These are phyloP conservation scores for Pterocles orientalis DNA, from an alignment of 2,113 vertebrate species.

Conservation along the genomic window DNA sequence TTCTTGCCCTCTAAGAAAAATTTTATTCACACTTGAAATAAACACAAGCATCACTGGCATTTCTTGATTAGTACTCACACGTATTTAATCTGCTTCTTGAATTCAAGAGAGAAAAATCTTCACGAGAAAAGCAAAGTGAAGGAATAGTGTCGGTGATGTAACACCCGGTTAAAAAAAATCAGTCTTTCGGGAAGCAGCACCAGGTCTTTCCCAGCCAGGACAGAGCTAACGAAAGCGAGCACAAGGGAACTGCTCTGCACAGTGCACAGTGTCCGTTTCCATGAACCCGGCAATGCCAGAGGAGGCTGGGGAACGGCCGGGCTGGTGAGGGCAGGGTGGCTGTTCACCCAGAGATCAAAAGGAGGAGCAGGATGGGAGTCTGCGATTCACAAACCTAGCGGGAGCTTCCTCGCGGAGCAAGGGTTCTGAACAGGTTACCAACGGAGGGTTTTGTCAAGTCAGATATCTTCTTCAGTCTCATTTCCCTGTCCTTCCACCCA, in stretches of 20 bases:
- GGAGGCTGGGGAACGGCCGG: background rate
- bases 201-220: background rate
- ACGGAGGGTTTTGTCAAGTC: background rate
- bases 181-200: background rate
- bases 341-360: background rate
- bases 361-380: background rate
- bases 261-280: rapidly evolving
- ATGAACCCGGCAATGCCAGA: rapidly evolving
- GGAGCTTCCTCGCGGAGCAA: background rate
- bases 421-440: background rate
- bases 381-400: rapidly evolving
- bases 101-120: background rate
- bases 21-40: background rate
- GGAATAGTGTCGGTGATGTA: background rate
- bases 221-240: background rate
- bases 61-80: background rate
- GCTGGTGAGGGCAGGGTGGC: rapidly evolving
- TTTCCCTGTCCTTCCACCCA: background rate
- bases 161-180: background rate
- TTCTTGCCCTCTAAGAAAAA: background rate
- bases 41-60: background rate
- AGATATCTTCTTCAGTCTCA: background rate
- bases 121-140: background rate
- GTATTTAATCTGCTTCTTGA: background rate
- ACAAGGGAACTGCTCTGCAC: background rate